Conservation (phyloP, 1,140 invertebrate species). For the Micrasema longulum region DNA sequence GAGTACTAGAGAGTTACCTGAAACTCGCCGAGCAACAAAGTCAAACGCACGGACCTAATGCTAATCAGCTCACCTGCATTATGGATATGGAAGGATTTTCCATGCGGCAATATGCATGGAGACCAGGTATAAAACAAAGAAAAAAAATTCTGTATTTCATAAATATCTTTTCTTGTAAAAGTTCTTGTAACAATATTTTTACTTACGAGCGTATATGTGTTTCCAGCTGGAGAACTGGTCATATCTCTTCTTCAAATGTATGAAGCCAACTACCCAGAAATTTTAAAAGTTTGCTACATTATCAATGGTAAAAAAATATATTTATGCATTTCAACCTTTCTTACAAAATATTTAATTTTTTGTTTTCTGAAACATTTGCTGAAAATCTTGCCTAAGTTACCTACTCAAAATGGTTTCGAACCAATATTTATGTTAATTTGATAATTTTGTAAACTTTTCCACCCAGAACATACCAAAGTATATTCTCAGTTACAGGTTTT, state of each 20-base stretch:
- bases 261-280: constrained; percentile 89
- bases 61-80: constrained; percentile 77
- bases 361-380: too few relatives aligned
- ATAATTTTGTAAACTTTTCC: too few relatives aligned
- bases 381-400: too few relatives aligned
- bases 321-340: too few relatives aligned
- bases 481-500: too few relatives aligned
- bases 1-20: constrained; percentile 73
- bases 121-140: constrained; percentile 74
- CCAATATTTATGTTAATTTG: too few relatives aligned
- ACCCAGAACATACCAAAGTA: too few relatives aligned
- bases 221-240: constrained; percentile 83
- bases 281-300: constrained; percentile 86
- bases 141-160: background rate
- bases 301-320: constrained; percentile 77
- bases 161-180: background rate
- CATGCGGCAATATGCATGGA: constrained; percentile 85
- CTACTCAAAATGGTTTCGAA: too few relatives aligned
- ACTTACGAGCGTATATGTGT: constrained; percentile 16
- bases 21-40: constrained; percentile 71
- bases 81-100: constrained; percentile 91
- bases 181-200: too few relatives aligned
- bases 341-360: too few relatives aligned
- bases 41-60: constrained; percentile 70
- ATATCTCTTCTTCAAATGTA: constrained; percentile 85